Conservation (phyloP, 2,888 invertebrate genomes). For the Heliconius sara region DNA sequence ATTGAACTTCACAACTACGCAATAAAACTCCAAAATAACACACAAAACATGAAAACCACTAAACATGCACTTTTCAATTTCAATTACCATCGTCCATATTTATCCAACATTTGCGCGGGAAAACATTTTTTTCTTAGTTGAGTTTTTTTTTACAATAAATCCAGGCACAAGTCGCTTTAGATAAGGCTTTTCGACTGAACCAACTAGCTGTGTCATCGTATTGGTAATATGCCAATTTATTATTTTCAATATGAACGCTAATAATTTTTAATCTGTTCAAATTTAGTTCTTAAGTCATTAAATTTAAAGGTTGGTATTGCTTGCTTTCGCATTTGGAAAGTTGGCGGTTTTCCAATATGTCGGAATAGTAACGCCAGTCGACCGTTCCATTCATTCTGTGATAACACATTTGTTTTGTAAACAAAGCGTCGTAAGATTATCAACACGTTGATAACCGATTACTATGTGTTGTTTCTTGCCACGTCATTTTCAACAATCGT, state of each 20-base stretch:
- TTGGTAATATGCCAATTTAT: conserved; percentile 65
- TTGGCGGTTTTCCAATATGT: conserved; percentile 63
- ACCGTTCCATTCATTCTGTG: conserved; percentile 53
- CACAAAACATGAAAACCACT: conserved; percentile 57
- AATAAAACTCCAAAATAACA: conserved; percentile 56
- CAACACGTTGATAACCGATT: conserved; percentile 51
- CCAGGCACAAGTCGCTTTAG: conserved; percentile 55
- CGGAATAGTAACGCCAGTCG: conserved; percentile 50
- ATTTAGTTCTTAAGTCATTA: neutral
- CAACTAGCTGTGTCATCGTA: conserved; percentile 61
- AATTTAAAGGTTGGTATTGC: conserved; percentile 30
- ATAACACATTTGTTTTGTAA: conserved; percentile 77
- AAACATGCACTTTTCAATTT: conserved; percentile 54
- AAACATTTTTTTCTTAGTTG: conserved; percentile 63
- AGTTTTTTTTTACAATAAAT: conserved; percentile 51
- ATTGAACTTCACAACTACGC: conserved; percentile 65
- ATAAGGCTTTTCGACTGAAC: conserved; percentile 65
- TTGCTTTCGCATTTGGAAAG: conserved; percentile 51
- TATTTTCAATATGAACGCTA: conserved; percentile 40
- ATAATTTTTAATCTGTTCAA: neutral
- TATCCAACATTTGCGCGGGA: conserved; percentile 68
- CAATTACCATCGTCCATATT: conserved; percentile 70
- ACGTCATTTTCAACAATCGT: neutral
- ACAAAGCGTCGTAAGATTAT: conserved; percentile 66
- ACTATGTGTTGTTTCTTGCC: conserved; percentile 9